Evolutionary conservation across 2,113 vertebrate species (phyloP), one percentile per base, ranked within the genome.

Genomic region (Charadrius vociferus): DNA sequence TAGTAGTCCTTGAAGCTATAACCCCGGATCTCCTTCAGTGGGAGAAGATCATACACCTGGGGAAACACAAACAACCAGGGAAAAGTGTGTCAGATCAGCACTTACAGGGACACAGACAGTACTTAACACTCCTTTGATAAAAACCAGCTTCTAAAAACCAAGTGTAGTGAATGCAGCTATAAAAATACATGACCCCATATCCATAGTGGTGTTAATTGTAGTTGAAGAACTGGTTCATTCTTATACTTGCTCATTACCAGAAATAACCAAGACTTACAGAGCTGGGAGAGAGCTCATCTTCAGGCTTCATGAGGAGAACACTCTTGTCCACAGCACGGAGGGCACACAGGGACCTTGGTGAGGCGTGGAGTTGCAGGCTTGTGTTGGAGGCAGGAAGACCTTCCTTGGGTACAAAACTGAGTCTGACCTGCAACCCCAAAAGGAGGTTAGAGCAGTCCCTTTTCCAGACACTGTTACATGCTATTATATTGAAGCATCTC

Each of bases 301-400:
- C 98, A 0, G 99, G 97, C 30, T 97, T 98, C 96, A 98, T 58
- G 52, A 99, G 97, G 55, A 98, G 97, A 50, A 99, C 97, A 1
- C 99, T 99, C 86, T 99, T 97, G 95, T 99, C 99, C 23, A 99
- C 97, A 6, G 98, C 98, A 4, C 98, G 98, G 58, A 99, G 68
- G 4, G 98, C 99, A 43, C 99, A 99, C 61, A 99, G 96, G 24
- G 99, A 99, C n/a, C 96, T 81, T 9, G 98, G 96, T 20, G 97
- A 92, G 6, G 99, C 95, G 0, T 7, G 93, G 36, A 99, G 52
- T 8, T 55, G 93, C 66, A 99, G 89, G 10, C 30, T 91, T 65
- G 90, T 80, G 1, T 80, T 9, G 7, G 98, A 98, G 80, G 98
- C 98, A 6, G 99, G 99, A 81, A 99, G 98, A 12, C 97, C 97